Conservation (phyloP, 2,888 invertebrate genomes). For the Teleiodes luculella region DNA sequence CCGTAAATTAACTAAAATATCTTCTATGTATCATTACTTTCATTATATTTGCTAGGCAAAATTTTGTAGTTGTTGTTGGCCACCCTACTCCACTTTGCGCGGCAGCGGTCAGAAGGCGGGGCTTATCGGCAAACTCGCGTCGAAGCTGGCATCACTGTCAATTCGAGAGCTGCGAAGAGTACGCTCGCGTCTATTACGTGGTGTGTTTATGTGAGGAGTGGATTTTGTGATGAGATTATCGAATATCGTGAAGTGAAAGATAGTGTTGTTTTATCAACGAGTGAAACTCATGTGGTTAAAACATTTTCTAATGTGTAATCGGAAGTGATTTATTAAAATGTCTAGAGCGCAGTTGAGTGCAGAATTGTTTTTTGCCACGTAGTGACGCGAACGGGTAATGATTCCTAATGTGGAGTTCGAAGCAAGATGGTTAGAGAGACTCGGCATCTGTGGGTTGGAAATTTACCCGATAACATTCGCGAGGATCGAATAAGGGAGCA, state of each 20-base stretch:
- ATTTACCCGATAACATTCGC: constrained; percentile 99
- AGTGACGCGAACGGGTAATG: constrained; percentile 82
- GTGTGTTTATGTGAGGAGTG: constrained; percentile 74
- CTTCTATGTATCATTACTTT: not conserved
- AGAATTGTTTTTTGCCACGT: constrained; percentile 80
- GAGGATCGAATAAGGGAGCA: constrained; percentile 98
- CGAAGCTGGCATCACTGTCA: constrained; percentile 75
- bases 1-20: too few relatives aligned
- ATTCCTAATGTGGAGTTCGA: constrained; percentile 95
- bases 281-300: constrained; percentile 62
- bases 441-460: constrained; percentile 99
- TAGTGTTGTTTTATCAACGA: constrained; percentile 63
- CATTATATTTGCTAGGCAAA: not conserved
- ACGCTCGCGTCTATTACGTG: constrained; percentile 76
- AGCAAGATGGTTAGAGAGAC: constrained; percentile 99
- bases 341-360: constrained; percentile 73
- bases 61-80: constrained; percentile 28
- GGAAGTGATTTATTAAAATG: constrained; percentile 73
- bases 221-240: constrained; percentile 74
- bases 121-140: constrained; percentile 79
- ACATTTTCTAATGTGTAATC: constrained; percentile 62
- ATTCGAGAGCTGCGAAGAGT: constrained; percentile 76
- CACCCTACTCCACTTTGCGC: constrained; percentile 76
- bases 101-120: constrained; percentile 79
- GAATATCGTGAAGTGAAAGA: constrained; percentile 75